Evolutionary conservation across 2,113 vertebrate species (phyloP).

Genomic region (Eira barbara): DNA sequence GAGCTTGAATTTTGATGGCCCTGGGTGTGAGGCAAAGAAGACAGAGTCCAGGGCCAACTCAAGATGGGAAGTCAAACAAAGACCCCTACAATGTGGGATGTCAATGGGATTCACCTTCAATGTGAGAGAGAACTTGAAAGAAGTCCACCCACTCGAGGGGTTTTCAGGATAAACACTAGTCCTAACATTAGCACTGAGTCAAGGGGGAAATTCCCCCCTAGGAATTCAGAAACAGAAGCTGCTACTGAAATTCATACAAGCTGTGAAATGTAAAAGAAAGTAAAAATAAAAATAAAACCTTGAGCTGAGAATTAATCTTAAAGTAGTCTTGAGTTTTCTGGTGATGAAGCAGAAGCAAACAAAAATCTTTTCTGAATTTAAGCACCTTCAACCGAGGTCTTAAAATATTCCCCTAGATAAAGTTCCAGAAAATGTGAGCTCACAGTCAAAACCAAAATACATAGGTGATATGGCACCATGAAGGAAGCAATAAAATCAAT

Average conservation of each 20-base stretch:
- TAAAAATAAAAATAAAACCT: not conserved
- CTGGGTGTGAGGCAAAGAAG: not conserved
- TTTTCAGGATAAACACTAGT: not conserved
- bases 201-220: not conserved
- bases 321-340: not conserved
- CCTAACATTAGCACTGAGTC: not conserved
- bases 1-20: not conserved
- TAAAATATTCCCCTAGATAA: not conserved
- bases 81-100: not conserved
- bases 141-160: not conserved
- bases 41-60: not conserved
- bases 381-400: not conserved
- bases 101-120: not conserved
- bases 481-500: not conserved
- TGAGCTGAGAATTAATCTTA: not conserved
- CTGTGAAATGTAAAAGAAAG: not conserved
- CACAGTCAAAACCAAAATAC: not conserved
- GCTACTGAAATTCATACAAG: not conserved
- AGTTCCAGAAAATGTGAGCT: not conserved
- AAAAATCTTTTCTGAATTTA: not conserved
- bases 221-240: not conserved
- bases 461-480: not conserved
- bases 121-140: not conserved
- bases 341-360: not conserved
- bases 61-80: not conserved